Percentiles rank a stretch among this genome's conserved stretches.
Evolutionary conservation across 2,797 vertebrate species (phyloP).

Genomic region (Thunnus albacares): DNA sequence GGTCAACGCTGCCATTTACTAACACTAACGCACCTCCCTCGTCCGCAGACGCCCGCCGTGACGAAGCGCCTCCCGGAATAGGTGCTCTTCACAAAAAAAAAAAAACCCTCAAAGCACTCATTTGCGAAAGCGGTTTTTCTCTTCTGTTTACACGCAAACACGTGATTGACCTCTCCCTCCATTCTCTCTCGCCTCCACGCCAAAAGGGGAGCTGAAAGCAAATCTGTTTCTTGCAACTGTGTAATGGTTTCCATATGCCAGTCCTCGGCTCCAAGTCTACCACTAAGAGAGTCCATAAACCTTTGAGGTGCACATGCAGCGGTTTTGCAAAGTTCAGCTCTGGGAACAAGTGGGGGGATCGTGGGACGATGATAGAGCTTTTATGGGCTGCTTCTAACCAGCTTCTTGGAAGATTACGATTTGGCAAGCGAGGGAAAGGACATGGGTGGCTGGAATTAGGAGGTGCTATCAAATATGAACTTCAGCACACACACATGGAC

Average conservation of each 20-base stretch:
- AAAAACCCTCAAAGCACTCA: not conserved
- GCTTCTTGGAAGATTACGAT: conserved; percentile 25
- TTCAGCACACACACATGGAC: not conserved
- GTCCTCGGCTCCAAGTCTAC: conserved; percentile 34
- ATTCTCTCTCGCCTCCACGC: conserved; percentile 41
- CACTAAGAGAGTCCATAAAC: conserved; percentile 29
- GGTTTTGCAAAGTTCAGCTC: conserved; percentile 50
- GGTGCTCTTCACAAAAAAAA: not conserved
- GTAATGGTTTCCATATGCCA: conserved; percentile 68
- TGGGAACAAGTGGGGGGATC: conserved; percentile 40
- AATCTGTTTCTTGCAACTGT: conserved; percentile 76
- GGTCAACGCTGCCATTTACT: conserved; percentile 23
- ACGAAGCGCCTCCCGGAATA: conserved; percentile 1
- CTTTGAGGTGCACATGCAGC: conserved; percentile 61
- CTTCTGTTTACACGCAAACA: conserved; percentile 28
- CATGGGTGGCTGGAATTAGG: conserved; percentile 14
- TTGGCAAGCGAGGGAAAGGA: conserved; percentile 14
- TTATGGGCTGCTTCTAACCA: conserved; percentile 32
- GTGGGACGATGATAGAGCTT: conserved; percentile 41
- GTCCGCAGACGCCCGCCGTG: not conserved
- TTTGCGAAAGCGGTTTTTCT: not conserved
- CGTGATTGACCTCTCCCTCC: conserved; percentile 49
- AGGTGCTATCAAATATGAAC: not conserved
- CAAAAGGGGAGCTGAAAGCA: conserved; percentile 62
- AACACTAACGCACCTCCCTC: not conserved